Evolutionary conservation across 2,797 vertebrate genomes (phyloP), one percentile per base, ranked within the genome.

Genomic region (Gymnothorax javanicus): DNA sequence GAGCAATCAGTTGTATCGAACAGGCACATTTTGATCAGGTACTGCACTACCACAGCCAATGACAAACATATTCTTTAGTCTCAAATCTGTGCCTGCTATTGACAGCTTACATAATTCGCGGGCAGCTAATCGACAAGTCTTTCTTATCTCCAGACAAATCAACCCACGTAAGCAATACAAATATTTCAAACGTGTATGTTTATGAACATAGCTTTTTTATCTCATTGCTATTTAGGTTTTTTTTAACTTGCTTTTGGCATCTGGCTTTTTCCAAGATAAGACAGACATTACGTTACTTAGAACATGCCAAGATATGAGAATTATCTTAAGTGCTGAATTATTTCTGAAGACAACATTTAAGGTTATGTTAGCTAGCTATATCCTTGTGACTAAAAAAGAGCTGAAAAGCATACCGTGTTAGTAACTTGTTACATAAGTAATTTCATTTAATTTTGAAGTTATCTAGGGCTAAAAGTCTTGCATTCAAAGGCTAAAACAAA

Each of bases 101-200:
- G 62, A 62, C 25, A 69, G 60, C 43, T 64, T 84, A 84, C 54
- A 43, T 52, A 62, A 84, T 11, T 64, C 67, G 25, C 23, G 83
- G 27, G 59, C 1, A 43, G 33, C 33, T 84, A 84, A 84, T 84
- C 33, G 59, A 25, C 27, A 69, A 62, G 83, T 59, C 57, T 59
- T 84, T 59, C 83, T 59, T 84, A 52, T 83, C 59, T 60, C 25
- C n/a, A 27, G 52, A 83, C 15, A 59, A 83, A 83, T 83, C 60
- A 83, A 83, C 54, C 91, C 89, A 43, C 90, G 89, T 77, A 90
- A 1, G 87, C 90, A 86, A 15, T 91, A 90, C 62, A 91, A 85
- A 15, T 90, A 91, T 83, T 85, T 91, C 25, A 88, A 11, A 85
- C 81, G 82, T 87, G 88, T 93, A 88, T 89, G 89, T 7, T 7